Percentiles rank a stretch among this genome's conserved stretches.
Evolutionary conservation across 2,797 vertebrate species (phyloP).

Genomic region (Silurus aristotelis): DNA sequence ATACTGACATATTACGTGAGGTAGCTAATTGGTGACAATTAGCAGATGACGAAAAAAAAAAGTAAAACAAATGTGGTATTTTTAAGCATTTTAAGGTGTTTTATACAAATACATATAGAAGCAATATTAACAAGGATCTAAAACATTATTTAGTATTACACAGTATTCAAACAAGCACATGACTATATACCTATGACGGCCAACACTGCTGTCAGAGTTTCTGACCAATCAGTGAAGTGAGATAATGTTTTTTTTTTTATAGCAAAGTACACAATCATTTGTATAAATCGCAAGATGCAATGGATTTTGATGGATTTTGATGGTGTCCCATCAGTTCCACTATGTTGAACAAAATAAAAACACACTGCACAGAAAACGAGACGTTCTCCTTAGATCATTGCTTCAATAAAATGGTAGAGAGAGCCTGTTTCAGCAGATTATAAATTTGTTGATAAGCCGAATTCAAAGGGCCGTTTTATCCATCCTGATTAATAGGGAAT

Average conservation of each 20-base stretch:
- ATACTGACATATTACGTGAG: neutral
- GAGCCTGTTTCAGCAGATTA: neutral
- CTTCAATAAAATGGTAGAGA: neutral
- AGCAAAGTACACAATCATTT: neutral
- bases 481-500: neutral
- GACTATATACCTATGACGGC: neutral
- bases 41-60: no score
- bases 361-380: neutral
- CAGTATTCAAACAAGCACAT: neutral
- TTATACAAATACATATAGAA: neutral
- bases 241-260: neutral
- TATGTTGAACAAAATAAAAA: neutral
- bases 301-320: neutral
- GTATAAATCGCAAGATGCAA: neutral
- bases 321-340: neutral
- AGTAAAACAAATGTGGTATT: neutral
- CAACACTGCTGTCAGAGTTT: neutral
- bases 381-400: neutral
- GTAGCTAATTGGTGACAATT: no score
- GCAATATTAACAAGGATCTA: neutral
- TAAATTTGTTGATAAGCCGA: neutral
- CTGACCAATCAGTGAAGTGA: neutral
- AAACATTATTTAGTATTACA: neutral
- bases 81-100: neutral
- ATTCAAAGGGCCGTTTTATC: constrained; percentile 33